Base-by-base conservation (phyloP, 2,888 invertebrate genomes). In the Drosophila picticornis region DNA sequence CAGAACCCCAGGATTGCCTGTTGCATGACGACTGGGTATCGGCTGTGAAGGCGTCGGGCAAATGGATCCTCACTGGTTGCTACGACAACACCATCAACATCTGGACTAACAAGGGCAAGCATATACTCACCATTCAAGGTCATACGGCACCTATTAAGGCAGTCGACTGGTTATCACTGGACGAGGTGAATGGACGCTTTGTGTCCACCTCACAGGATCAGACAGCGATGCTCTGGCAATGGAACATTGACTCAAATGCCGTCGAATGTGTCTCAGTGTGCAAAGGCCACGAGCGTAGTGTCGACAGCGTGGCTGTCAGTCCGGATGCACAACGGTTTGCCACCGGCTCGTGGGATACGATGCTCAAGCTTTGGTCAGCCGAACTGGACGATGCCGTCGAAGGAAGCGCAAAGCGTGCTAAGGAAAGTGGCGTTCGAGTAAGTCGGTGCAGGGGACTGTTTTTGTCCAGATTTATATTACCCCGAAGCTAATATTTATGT, bases 11-110 rank as follows among this genome's bases (percentile, higher is more conserved):
- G 91, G 97, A 98, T 92, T 97, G 98, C 91, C 94, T 99, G 78
- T 95, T 97, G 92, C 99, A 99, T 90, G 98, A 99, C 93, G 99
- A 99, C 92, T 99, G 99, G 99, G 98, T 99, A n/a, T 96, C 98
- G 27, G 95, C 97, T 51, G 96, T 98, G 0, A 96, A 96, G 83
- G 94, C 95, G 48, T 94, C 94, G 73, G 95, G 94, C 48, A 95
- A 95, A 91, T 97, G 96, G 96, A 97, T 99, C 73, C 92, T 99
- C 52, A 96, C 97, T 59, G 99, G 99, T 29, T 97, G 98, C 92
- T 99, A 99, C 93, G 99, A 99, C 92, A 97, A 97, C 92, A 97
- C 98, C 62, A 94, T 99, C 50, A 97, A 98, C 88, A 95, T 99
- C 72, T 99, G 98, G 98, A 96, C 96, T 16, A 95, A 95, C 5